phyloP scores from a whole-genome alignment of 2,797 vertebrate species.

The Melopsittacus undulatus region DNA sequence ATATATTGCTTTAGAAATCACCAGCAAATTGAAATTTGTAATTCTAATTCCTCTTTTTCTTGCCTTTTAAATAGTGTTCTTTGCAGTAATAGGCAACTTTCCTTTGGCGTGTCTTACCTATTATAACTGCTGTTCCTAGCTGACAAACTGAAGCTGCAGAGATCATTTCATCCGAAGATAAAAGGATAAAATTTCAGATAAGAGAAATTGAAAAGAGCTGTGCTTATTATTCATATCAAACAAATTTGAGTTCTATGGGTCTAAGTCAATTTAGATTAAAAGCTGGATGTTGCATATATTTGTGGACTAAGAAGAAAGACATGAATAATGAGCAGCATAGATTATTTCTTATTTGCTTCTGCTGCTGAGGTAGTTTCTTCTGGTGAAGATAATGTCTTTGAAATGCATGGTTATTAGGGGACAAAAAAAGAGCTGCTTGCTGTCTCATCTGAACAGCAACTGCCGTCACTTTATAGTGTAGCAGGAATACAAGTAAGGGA shows the following conservation, averaged over 20 bases:
- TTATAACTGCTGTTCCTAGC: slow-evolving; percentile 23
- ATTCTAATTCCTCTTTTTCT: slow-evolving; percentile 32
- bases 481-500: not conserved
- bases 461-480: not conserved
- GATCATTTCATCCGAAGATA: slow-evolving; percentile 44
- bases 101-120: not conserved
- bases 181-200: slow-evolving; percentile 44
- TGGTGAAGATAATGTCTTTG: not conserved
- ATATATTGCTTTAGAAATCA: not conserved
- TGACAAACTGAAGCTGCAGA: slow-evolving; percentile 28
- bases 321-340: not conserved
- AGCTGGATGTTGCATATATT: not conserved
- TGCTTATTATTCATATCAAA: slow-evolving; percentile 37
- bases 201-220: not conserved
- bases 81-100: slow-evolving; percentile 20
- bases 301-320: not conserved
- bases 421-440: not conserved
- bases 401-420: not conserved
- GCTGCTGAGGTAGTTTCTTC: not conserved
- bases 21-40: slow-evolving; percentile 15
- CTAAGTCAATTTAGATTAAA: slow-evolving; percentile 35
- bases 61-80: not conserved
- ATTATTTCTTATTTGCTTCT: not conserved
- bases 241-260: not conserved
- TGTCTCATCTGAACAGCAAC: not conserved